Base-by-base conservation (phyloP, 2,797 vertebrate species). In the Ctenopoma kingsleyae region DNA sequence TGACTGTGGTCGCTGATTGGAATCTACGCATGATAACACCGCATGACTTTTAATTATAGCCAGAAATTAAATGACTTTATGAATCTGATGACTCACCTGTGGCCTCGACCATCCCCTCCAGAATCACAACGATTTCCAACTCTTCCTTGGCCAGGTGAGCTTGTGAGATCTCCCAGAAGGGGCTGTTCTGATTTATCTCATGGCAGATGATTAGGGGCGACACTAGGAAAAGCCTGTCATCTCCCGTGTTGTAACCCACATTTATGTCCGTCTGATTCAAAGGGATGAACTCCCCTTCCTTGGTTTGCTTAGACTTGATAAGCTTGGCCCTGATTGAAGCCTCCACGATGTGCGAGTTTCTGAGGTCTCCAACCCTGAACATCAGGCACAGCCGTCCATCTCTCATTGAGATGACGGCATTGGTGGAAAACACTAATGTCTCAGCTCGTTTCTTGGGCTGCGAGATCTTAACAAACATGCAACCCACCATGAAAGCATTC, bases 401-500 rank as follows among this genome's bases (percentile, higher is more conserved):
- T 68, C 98, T 91, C 95, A 99, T 97, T 41, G 97, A 99, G 93
- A 99, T 98, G 81, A 99, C 98, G 0, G 98, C 97, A 0, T 97
- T 96, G 82, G 97, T 98, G 92, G 98, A 99, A 83, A 99, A 99
- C 74, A 99, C 97, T 78, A 99, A 88, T 38, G 98, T 99, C 94
- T 99, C 98, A 2, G 98, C 98, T 68, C 98, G 95, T 91, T 99
- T 99, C 94, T 99, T 99, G 85, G 98, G 98, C 87, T 99, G 98
- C 5, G 98, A 99, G 91, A 99, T 99, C 94, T 99, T 99, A 19
- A 99, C 98, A 84, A 99, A 99, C 98, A 99, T 99, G 92, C 98
- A 99, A 53, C 98, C 98, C 86, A 99, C 98, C 98, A 99, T 99
- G 93, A 99, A 99, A 71, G 98, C 98, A 23, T 99, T 99, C 67